Base-by-base conservation (phyloP, 2,797 vertebrate species). In the Glossophaga mutica region DNA sequence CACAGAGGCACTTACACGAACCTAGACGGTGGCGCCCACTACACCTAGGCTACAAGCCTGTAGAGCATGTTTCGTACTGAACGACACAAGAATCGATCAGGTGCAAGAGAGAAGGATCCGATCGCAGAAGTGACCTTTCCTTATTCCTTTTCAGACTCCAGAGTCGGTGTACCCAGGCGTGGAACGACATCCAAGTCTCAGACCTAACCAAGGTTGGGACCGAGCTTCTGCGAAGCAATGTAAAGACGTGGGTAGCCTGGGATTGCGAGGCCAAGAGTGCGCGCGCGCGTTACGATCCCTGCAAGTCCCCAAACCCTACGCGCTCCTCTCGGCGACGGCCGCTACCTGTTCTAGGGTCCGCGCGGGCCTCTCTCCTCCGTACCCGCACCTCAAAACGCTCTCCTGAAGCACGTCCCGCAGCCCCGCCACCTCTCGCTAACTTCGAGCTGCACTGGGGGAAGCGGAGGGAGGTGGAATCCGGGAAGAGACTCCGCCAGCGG, bases 341-440 rank as follows among this genome's bases (percentile, higher is more conserved):
- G 70, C 95, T 14, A n/a, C 32, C 96, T 87, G 96, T 73, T 87
- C 78, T 1, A 3, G 73, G 34, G 93, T 50, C 2, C 59, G 24
- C 65, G 32, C 44, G 46, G 71, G 26, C n/a, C 10, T 91, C 18
- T 24, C n/a, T 21, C 46, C 19, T 29, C 26, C 15, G 21, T 44
- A 32, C 34, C 26, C 1, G 74, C 14, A 9, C 2, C 70, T 34
- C 39, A 52, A 0, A 0, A 19, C 37, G 59, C 91, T 26, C 22
- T 24, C n/a, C 55, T 29, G 2, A 21, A 55, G 3, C 22, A 10
- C 21, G 2, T 90, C 90, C 95, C 96, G 79, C 26, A 76, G 34
- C 42, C 52, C 42, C 24, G 0, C 32, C 21, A 50, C 11, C 37
- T 2, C 16, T 39, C 7, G 29, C n/a, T 44, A 1, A 85, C 96